phyloP scores from a whole-genome alignment of 2,797 vertebrate genomes.

The Decapterus maruadsi region DNA sequence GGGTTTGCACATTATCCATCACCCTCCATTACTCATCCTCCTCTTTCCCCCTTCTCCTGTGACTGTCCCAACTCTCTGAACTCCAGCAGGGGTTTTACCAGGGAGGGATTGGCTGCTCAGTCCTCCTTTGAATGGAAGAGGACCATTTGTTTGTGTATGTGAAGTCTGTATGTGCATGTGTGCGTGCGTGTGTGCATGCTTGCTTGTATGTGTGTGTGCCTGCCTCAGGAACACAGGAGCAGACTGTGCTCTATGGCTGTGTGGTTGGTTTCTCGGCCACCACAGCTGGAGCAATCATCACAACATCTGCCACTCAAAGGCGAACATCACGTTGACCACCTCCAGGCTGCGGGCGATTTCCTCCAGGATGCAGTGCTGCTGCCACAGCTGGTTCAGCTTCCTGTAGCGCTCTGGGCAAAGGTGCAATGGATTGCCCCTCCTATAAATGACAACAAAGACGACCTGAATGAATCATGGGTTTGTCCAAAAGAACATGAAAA shows the following conservation, averaged over 20 bases:
- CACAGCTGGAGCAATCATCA: constrained; percentile 78
- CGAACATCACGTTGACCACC: constrained; percentile 93
- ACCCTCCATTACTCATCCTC: constrained; percentile 16
- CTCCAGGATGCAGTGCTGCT: constrained; percentile 97
- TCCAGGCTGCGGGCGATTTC: constrained; percentile 97
- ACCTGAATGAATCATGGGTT: constrained; percentile 6
- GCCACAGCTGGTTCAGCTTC: constrained; percentile 96
- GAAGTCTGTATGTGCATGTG: constrained; percentile 19
- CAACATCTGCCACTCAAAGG: constrained; percentile 97
- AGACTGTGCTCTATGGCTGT: constrained; percentile 48
- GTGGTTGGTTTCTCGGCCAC: constrained; percentile 19
- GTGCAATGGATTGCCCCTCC: constrained; percentile 96
- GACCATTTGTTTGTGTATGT: background rate
- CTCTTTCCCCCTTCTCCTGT: constrained; percentile 12
- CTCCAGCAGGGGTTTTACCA: constrained; percentile 37
- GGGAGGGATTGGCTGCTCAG: constrained; percentile 31
- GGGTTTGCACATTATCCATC: constrained; percentile 52
- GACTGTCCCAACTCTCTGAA: constrained; percentile 37
- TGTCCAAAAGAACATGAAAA: background rate
- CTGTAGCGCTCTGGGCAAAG: constrained; percentile 94
- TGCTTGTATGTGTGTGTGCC: constrained; percentile 6
- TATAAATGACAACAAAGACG: constrained; percentile 61
- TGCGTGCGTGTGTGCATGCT: background rate
- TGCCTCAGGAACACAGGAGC: constrained; percentile 43
- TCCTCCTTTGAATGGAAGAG: constrained; percentile 47